A percentile compares a stretch with the other conserved stretches of the same genome.
These are phyloP conservation scores for Caenorhabditis parvicauda DNA, from an alignment of 2,888 invertebrate species.

Conservation along the genomic window DNA sequence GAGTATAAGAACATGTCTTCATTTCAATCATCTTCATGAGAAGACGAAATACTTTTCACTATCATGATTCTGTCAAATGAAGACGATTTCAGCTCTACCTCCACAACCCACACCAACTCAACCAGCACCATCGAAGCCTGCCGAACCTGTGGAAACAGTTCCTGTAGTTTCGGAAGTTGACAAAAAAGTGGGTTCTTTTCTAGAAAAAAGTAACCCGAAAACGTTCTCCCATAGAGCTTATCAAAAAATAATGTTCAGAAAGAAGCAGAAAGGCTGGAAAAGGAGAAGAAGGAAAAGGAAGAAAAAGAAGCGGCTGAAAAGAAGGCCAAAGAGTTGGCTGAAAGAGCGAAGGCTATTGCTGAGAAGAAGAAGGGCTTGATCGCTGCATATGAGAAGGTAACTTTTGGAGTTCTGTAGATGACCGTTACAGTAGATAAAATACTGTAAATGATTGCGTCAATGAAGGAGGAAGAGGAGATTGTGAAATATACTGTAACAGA, in stretches of 20 bases:
- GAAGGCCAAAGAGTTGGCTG: slow-evolving; percentile 4
- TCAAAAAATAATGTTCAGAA: not conserved
- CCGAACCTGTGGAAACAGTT: too few species aligned
- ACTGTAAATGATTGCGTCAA: slow-evolving; percentile 2
- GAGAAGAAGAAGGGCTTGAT: slow-evolving; percentile 6
- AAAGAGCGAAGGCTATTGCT: not conserved
- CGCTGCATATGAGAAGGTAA: not conserved
- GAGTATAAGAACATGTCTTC: too few species aligned
- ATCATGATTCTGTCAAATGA: too few species aligned
- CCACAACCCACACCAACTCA: too few species aligned
- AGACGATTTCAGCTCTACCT: too few species aligned
- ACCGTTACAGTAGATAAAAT: slow-evolving; percentile 14
- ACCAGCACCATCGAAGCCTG: too few species aligned
- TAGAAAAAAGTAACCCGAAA: too few species aligned
- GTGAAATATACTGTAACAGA: slow-evolving; percentile 14
- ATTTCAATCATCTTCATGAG: too few species aligned
- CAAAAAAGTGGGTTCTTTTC: too few species aligned
- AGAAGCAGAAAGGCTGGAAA: not conserved
- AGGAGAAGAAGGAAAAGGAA: not conserved
- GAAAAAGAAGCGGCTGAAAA: slow-evolving; percentile 1
- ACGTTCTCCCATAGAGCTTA: too few species aligned
- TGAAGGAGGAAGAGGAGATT: slow-evolving; percentile 8
- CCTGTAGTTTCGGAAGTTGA: too few species aligned
- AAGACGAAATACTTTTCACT: too few species aligned
- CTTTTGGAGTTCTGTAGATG: slow-evolving; percentile 10